Conservation (phyloP, 2,113 vertebrate genomes). For the Meles meles region DNA sequence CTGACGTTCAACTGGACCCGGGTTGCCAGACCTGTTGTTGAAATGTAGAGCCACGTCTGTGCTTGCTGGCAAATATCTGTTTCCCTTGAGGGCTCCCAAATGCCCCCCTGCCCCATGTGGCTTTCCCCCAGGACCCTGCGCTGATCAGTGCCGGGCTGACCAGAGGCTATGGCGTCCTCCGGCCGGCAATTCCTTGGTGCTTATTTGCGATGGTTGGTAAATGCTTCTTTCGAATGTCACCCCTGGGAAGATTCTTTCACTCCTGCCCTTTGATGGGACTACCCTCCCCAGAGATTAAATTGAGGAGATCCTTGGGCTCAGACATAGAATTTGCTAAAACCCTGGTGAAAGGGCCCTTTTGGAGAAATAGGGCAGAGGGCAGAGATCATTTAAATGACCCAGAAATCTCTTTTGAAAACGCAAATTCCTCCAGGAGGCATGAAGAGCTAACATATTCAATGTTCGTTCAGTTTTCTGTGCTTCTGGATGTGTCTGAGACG, state of each 20-base stretch:
- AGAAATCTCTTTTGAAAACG: conserved; percentile 43
- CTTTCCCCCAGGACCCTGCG: background rate
- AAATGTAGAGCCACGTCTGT: background rate
- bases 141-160: background rate
- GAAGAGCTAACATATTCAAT: background rate
- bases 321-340: conserved; percentile 20
- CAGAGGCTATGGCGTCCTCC: background rate
- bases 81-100: background rate
- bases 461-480: background rate
- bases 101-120: background rate
- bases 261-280: background rate
- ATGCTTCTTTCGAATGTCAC: background rate
- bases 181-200: background rate
- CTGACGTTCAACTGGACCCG: background rate
- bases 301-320: background rate
- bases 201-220: background rate
- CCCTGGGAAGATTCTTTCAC: background rate
- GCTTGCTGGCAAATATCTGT: background rate
- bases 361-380: background rate
- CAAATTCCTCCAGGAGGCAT: background rate
- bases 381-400: conserved; percentile 38
- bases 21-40: background rate
- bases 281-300: background rate
- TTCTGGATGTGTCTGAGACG: background rate
- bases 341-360: background rate